Evolutionary conservation across 2,797 vertebrate species (phyloP).

Genomic region (Pantherophis alleghaniensis): DNA sequence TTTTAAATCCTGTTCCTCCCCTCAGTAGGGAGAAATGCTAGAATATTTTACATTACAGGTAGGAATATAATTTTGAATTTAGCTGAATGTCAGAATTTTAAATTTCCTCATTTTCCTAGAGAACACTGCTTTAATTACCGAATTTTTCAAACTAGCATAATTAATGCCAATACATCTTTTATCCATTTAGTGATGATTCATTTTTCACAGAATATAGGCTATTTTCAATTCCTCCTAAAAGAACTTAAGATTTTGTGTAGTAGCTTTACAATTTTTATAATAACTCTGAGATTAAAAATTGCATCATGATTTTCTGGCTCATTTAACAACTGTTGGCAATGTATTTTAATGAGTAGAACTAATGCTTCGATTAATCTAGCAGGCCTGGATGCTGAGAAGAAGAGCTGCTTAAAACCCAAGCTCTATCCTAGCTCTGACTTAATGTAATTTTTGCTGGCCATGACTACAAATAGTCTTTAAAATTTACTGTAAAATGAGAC

Average conservation of each 20-base stretch:
- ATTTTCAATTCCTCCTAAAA: neutral
- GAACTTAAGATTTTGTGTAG: neutral
- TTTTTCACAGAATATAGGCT: neutral
- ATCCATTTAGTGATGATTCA: neutral
- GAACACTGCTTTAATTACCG: neutral
- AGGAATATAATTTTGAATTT: conserved; percentile 1
- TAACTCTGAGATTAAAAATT: neutral
- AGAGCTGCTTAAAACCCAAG: neutral
- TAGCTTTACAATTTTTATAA: conserved; percentile 16
- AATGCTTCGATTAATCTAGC: neutral
- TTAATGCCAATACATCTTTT: conserved; percentile 10
- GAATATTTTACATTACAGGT: neutral
- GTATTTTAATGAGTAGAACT: neutral
- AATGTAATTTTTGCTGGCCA: neutral
- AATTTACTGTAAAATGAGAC: neutral
- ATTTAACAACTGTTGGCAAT: neutral
- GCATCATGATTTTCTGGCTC: neutral
- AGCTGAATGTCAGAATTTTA: neutral
- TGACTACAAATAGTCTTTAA: neutral
- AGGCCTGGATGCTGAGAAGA: neutral
- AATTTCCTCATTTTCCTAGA: conserved; percentile 13
- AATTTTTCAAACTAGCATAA: neutral
- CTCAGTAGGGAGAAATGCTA: neutral
- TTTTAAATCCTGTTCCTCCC: neutral
- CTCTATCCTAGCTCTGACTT: neutral